Evolutionary conservation across 2,113 vertebrate species (phyloP).

Genomic region (Odontesthes bonariensis): DNA sequence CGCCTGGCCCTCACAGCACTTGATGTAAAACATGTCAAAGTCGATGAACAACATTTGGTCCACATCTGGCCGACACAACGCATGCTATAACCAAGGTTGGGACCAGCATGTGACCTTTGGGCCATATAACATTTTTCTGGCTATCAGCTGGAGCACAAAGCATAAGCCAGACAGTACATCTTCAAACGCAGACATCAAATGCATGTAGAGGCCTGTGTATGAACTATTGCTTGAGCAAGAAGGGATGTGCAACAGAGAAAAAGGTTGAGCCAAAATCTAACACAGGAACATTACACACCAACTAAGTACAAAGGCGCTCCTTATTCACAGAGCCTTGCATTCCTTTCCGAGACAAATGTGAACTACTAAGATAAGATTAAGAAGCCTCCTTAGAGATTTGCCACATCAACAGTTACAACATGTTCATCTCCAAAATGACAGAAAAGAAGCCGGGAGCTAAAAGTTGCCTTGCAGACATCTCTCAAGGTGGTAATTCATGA

Average conservation of each 20-base stretch:
- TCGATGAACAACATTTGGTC: no score
- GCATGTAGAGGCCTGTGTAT: not conserved
- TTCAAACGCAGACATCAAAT: not conserved
- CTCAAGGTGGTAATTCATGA: conserved; percentile 12
- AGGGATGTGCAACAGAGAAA: not conserved
- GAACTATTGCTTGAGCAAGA: conserved; percentile 18
- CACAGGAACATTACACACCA: not conserved
- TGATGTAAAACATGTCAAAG: no score
- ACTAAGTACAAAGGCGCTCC: not conserved
- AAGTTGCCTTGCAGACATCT: not conserved
- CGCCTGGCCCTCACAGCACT: no score
- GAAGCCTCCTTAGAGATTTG: not conserved
- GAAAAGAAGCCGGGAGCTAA: not conserved
- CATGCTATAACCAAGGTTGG: no score
- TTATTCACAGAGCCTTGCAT: not conserved
- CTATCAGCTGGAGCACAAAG: not conserved
- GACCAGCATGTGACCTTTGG: no score
- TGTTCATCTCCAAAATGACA: not conserved
- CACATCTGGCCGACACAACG: no score
- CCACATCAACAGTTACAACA: accelerated
- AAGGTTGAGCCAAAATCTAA: not conserved
- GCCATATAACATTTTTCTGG: not conserved
- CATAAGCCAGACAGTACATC: not conserved
- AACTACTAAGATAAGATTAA: not conserved
- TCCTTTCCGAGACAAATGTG: not conserved